These are phyloP conservation scores for Paralvinella palmiformis DNA, from an alignment of 1,140 invertebrate species.

Conservation along the genomic window DNA sequence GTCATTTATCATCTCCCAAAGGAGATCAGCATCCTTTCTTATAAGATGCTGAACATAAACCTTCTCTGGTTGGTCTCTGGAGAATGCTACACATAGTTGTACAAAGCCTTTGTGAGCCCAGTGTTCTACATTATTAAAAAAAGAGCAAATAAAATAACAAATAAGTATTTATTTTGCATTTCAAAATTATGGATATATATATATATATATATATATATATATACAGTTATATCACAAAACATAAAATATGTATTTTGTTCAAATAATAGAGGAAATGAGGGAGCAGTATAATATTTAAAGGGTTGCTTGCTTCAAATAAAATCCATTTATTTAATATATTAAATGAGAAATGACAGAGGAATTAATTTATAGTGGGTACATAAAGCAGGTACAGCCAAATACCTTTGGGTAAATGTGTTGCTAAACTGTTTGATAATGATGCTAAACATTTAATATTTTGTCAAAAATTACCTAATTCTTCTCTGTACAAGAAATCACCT, in stretches of 20 bases:
- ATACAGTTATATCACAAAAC: too few relatives aligned
- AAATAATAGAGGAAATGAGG: too few relatives aligned
- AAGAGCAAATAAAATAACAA: neutral
- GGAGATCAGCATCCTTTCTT: slow-evolving; percentile 74
- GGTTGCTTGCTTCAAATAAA: too few relatives aligned
- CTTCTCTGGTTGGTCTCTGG: slow-evolving; percentile 83
- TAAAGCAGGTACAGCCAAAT: neutral
- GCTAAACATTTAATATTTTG: slow-evolving; percentile 39
- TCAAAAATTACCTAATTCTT: slow-evolving; percentile 79
- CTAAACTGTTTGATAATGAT: neutral
- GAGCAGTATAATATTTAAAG: too few relatives aligned
- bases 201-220: too few relatives aligned
- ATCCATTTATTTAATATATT: too few relatives aligned
- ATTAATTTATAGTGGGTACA: neutral
- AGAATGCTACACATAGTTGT: slow-evolving; percentile 78
- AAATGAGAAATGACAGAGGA: neutral
- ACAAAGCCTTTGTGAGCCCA: slow-evolving; percentile 27
- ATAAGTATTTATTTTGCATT: too few relatives aligned
- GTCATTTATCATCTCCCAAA: slow-evolving; percentile 85
- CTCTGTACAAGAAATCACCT: slow-evolving; percentile 90
- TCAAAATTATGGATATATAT: too few relatives aligned
- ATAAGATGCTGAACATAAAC: slow-evolving; percentile 93
- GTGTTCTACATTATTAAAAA: slow-evolving; percentile 22
- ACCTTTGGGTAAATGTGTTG: neutral
- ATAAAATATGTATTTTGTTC: too few relatives aligned